Conservation (phyloP, 2,888 invertebrate genomes). For the Scaptomyza caliginosa region DNA sequence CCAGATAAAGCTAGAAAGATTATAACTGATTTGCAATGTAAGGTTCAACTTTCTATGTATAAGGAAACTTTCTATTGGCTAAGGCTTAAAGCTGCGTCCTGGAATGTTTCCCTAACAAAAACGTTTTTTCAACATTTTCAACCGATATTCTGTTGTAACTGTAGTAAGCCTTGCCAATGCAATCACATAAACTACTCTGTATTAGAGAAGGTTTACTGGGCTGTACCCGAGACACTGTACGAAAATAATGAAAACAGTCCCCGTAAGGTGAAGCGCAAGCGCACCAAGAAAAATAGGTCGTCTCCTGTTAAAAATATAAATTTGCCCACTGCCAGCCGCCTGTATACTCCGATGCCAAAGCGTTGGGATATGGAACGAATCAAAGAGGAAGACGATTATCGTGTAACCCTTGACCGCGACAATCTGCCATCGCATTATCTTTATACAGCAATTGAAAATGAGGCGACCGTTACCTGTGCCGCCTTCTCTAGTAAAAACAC, state of each 20-base stretch:
- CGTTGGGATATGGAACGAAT: constrained; percentile 46
- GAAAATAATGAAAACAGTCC: constrained; percentile 26
- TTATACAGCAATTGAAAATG: constrained; percentile 26
- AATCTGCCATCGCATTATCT: constrained; percentile 50
- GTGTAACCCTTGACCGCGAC: constrained; percentile 27
- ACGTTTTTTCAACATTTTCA: constrained; percentile 35
- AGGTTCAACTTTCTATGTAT: constrained; percentile 28
- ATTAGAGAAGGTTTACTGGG: constrained; percentile 31
- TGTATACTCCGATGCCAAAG: constrained; percentile 43
- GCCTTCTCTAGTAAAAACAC: constrained; percentile 41
- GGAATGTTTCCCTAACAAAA: constrained; percentile 23
- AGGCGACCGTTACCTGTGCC: constrained; percentile 46
- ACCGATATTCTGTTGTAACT: neutral
- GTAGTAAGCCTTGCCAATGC: constrained; percentile 11
- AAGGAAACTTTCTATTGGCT: constrained; percentile 17
- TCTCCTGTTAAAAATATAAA: constrained; percentile 12
- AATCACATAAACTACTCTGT: neutral
- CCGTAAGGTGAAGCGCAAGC: constrained; percentile 11
- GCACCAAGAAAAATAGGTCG: constrained; percentile 31
- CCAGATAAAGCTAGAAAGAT: constrained; percentile 40
- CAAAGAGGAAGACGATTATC: constrained; percentile 51
- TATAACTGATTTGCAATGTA: constrained; percentile 25
- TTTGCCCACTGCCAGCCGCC: constrained; percentile 23
- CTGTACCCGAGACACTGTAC: constrained; percentile 7
- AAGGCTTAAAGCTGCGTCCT: constrained; percentile 4